Conservation (phyloP, 2,797 vertebrate genomes). For the Lagocephalus sceleratus region DNA sequence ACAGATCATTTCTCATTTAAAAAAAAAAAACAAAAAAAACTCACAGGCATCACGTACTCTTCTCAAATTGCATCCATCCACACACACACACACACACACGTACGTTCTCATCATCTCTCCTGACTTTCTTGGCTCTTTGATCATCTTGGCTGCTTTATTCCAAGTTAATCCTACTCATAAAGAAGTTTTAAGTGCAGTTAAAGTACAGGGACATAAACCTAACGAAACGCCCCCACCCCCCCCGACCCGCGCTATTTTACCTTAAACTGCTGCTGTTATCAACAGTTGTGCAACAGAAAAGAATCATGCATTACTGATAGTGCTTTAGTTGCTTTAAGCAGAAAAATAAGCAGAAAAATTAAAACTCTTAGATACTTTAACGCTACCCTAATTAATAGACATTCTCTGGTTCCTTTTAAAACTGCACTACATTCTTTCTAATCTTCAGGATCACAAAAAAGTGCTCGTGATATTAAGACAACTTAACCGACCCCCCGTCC, state of each 20-base stretch:
- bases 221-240: constrained; percentile 11
- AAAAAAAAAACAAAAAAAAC: not conserved
- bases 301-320: constrained; percentile 50
- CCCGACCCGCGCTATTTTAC: constrained; percentile 7
- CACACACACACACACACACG: not conserved
- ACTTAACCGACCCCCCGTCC: constrained; percentile 19
- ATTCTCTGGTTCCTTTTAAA: constrained; percentile 6
- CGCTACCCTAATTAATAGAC: constrained; percentile 17
- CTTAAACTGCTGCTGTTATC: constrained; percentile 5
- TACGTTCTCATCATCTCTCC: not conserved
- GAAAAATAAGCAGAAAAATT: constrained; percentile 40
- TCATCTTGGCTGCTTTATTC: constrained; percentile 21
- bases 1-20: constrained; percentile 25
- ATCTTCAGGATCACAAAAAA: constrained; percentile 33
- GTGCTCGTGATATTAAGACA: constrained; percentile 47
- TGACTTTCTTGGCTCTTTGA: constrained; percentile 1
- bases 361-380: constrained; percentile 38
- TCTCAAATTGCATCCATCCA: constrained; percentile 30
- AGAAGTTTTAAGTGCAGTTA: constrained; percentile 22
- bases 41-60: constrained; percentile 23
- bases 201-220: constrained; percentile 12
- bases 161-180: constrained; percentile 24
- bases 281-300: constrained; percentile 17
- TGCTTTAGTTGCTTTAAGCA: constrained; percentile 32
- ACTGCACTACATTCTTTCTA: constrained; percentile 42